A percentile compares a stretch with the other conserved stretches of the same genome.
phyloP scores from a whole-genome alignment of 1,140 invertebrate species.

The Ladona fulva region DNA sequence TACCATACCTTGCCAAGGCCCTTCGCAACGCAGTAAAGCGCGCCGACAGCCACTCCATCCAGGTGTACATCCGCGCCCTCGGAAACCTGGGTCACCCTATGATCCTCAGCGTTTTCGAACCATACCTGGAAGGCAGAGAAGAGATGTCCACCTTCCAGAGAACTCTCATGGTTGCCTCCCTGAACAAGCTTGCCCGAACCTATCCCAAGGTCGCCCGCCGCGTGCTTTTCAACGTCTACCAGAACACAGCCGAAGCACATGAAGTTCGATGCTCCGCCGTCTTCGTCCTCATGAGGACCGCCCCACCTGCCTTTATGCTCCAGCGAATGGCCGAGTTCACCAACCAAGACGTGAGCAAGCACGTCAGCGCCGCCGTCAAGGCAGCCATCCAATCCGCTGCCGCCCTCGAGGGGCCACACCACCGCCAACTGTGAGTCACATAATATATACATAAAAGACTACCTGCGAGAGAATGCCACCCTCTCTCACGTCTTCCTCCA shows the following conservation, averaged over 20 bases:
- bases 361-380: conserved; percentile 52
- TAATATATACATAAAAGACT: neutral
- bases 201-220: conserved; percentile 42
- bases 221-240: conserved; percentile 54
- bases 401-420: conserved; percentile 27
- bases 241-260: conserved; percentile 49
- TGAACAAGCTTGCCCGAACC: conserved; percentile 39
- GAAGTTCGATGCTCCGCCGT: conserved; percentile 55
- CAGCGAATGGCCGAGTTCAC: conserved; percentile 58
- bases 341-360: conserved; percentile 46
- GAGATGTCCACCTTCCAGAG: conserved; percentile 47
- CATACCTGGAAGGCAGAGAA: conserved; percentile 53
- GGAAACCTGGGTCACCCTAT: conserved; percentile 49
- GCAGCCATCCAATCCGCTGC: conserved; percentile 44
- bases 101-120: conserved; percentile 49
- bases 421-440: conserved; percentile 24
- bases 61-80: conserved; percentile 50
- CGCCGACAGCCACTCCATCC: conserved; percentile 43
- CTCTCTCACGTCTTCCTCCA: conserved; percentile 8
- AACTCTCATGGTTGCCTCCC: conserved; percentile 45
- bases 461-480: neutral
- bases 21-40: conserved; percentile 43
- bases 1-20: conserved; percentile 45
- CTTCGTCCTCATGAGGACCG: conserved; percentile 43
- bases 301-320: conserved; percentile 50